Evolutionary conservation across 2,797 vertebrate genomes (phyloP), one percentile per base, ranked within the genome.

Genomic region (Ammospiza maritima): DNA sequence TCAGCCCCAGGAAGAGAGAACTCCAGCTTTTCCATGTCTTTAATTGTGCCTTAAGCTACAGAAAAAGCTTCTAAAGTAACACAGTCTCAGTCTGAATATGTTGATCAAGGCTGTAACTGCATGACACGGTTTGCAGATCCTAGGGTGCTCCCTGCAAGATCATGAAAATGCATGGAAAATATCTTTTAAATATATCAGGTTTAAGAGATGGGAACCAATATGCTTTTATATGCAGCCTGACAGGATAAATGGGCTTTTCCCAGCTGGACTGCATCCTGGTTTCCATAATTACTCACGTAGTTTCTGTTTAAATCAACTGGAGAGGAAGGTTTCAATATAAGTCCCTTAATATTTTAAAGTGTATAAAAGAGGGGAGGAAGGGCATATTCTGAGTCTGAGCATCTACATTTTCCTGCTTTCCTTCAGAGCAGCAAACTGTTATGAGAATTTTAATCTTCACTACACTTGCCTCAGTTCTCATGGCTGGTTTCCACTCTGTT

Each of bases 401-500:
- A 86, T 57, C 74, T 72, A 23, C 44, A 8, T 86, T 94, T 90
- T 91, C 80, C 83, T 91, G 45, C 94, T 90, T 95, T 89, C 88
- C 77, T 89, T 97, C 61, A 38, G 76, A 93, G 62, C 84, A 93
- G 50, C 27, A 82, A 87, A 64, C 84, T 89, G 72, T 85, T 97
- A 60, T 75, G 93, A 93, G 97, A 97, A 95, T 84, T 89, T 53
- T 82, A 87, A 80, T 96, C 90, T 95, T 88, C 54, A 34, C 66
- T 86, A 1, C 84, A 13, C 93, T 97, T 56, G 64, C 73, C 79
- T 95, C 95, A 85, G 98, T 97, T 97, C 96, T 97, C 97, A 97
- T 97, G 97, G 95, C 97, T 98, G 93, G 94, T 95, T 98, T 98
- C 95, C 97, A 97, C 89, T 95, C 94, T 97, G 86, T 94, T 98